Base-by-base conservation (phyloP, 2,888 invertebrate genomes). In the Euspilapteryx auroguttella region DNA sequence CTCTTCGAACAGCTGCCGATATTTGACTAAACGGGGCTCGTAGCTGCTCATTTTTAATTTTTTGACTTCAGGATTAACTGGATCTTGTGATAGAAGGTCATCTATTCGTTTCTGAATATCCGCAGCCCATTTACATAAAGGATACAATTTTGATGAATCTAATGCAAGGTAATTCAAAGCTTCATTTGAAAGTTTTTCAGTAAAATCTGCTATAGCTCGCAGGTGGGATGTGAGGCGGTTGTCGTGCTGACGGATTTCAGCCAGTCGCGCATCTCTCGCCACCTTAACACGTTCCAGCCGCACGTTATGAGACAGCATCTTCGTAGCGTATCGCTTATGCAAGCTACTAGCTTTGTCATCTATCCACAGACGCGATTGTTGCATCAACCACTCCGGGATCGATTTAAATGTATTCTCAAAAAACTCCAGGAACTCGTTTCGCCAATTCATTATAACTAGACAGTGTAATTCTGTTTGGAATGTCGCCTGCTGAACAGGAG, bases 371-470 rank as follows among this genome's bases (percentile, higher is more conserved):
- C 46, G 44, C 24, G 56, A 53, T 35, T 65, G 61, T 21, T 44
- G 39, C 25, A 33, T 40, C 12, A 71, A 36, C 37, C 61, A 53
- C 15, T 58, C 55, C 2, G 61, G 49, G 2, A 71, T 38, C 22
- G 42, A 30, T 8, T 43, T 41, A 9, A 59, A 38, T 32, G 59
- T 63, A 20, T 34, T 45, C 29, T 48, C 44, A 32, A 71, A 58
- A n/a, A 58, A 49, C 44, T 66, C 64, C 3, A 73, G 44, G 29
- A 68, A 69, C 14, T 62, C 63, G 34, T 65, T 62, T 32, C 45
- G 52, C 64, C 64, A 68, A 33, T 66, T 65, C 28, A 33, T 32
- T 14, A 71, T 39, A 9, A 59, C 48, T 20, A 44, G 3, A 38
- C 52, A 49, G 40, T 69, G 58, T 8, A 64, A 40, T 34, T 57